Base-by-base conservation (phyloP, 2,888 invertebrate genomes). In the Leistus spinibarbis region DNA sequence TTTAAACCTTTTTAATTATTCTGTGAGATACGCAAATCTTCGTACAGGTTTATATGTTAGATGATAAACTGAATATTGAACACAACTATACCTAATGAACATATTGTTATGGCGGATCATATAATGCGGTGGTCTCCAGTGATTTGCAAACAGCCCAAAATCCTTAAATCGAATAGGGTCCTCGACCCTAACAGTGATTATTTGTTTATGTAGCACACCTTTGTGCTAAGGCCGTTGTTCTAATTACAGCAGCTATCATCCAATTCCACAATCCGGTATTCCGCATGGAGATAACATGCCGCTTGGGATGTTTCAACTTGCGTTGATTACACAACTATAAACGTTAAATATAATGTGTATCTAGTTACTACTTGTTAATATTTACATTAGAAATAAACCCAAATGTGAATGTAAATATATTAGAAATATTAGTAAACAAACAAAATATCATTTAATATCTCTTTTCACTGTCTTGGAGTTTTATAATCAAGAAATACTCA, bases 131-230 rank as follows among this genome's bases (percentile, higher is more conserved):
- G 40, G 13, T 40, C 40, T 40, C 40, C 7, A 40, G 40, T 40
- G 40, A 40, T 10, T 40, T 13, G 13, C 40, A 40, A 40, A 7
- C 7, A 40, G 10, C 40, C 40, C n/a, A n/a, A 40, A 40, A 40
- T 1, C 40, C 40, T 40, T 40, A 40, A 40, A 40, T 40, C 40
- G 40, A 40, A 40, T 40, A 40, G 40, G 40, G 40, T 40, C 40
- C 40, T 40, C 40, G 40, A 5, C 40, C 5, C 40, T 57, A 60
- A 23, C 60, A 40, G 19, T 19, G 69, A 69, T 60, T 57, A 40
- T 69, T 62, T 69, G 69, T 69, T 69, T 69, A 69, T 60, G 40
- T 24, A 10, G 69, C 27, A 27, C 60, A 69, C 69, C 69, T 69
- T 69, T 69, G 62, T 69, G 24, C 60, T 17, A 69, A 56, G 17